Conservation (phyloP, 2,797 vertebrate species). For the Neosalanx taihuensis region DNA sequence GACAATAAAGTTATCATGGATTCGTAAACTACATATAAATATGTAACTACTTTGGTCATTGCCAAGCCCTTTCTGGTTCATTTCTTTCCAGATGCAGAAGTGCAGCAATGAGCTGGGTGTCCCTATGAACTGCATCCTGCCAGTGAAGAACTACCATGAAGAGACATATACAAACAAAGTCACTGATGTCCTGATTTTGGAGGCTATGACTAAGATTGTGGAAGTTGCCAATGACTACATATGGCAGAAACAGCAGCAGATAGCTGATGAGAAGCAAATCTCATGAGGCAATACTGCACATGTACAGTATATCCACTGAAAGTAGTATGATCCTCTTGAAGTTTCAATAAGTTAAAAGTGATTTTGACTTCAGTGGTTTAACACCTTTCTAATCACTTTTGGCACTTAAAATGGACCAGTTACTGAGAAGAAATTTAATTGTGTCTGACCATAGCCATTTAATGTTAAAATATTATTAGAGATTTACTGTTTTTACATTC, state of each 20-base stretch:
- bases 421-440: conserved; percentile 17
- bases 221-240: conserved; percentile 7
- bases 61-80: background rate
- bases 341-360: no score
- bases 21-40: background rate
- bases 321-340: no score
- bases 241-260: background rate
- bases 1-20: background rate
- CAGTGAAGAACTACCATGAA: conserved; percentile 15
- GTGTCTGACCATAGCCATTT: conserved; percentile 33
- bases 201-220: background rate
- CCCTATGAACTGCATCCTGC: conserved; percentile 3
- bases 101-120: conserved; percentile 15
- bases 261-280: no score
- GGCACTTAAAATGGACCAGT: background rate
- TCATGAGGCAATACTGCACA: no score
- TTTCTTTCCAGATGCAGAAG: conserved; percentile 7
- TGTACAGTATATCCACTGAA: no score
- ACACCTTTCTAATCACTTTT: no score
- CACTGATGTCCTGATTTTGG: background rate
- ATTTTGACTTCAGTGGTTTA: no score
- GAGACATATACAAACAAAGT: conserved; percentile 2
- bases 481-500: background rate
- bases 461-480: conserved; percentile 25
- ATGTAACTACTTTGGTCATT: background rate